These are phyloP conservation scores for Philhelius pedissequus DNA, from an alignment of 2,888 invertebrate genomes.

Conservation along the genomic window DNA sequence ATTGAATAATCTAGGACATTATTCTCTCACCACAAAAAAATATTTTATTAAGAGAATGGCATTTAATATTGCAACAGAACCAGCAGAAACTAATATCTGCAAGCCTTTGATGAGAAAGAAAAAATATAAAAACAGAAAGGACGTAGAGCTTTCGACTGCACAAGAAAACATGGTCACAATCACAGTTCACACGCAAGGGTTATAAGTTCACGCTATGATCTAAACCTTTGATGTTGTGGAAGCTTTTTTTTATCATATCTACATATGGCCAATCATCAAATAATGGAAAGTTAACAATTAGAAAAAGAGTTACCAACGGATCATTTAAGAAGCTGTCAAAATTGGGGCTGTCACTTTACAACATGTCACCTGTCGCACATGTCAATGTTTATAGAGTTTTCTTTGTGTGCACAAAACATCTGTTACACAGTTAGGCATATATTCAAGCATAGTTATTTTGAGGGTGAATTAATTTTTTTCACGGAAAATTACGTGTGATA, in stretches of 20 bases:
- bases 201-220: constrained; percentile 60
- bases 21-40: neutral
- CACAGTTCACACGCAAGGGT: constrained; percentile 53
- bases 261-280: too few relatives aligned
- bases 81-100: neutral
- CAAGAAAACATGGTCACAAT: constrained; percentile 22
- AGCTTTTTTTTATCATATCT: too few relatives aligned
- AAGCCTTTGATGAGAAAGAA: neutral
- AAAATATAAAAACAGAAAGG: neutral
- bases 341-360: too few relatives aligned
- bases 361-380: too few relatives aligned
- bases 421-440: too few relatives aligned
- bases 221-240: constrained; percentile 39
- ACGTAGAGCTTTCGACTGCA: constrained; percentile 45
- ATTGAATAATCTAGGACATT: constrained; percentile 32
- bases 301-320: neutral
- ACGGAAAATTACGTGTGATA: too few relatives aligned
- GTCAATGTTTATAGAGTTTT: too few relatives aligned
- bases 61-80: neutral
- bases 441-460: too few relatives aligned
- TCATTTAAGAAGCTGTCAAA: too few relatives aligned
- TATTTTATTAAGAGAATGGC: neutral
- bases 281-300: too few relatives aligned
- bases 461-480: too few relatives aligned
- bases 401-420: too few relatives aligned